Evolutionary conservation across 2,888 invertebrate species (phyloP), one percentile per base, ranked within the genome.

Genomic region (Ethmia dodecea): DNA sequence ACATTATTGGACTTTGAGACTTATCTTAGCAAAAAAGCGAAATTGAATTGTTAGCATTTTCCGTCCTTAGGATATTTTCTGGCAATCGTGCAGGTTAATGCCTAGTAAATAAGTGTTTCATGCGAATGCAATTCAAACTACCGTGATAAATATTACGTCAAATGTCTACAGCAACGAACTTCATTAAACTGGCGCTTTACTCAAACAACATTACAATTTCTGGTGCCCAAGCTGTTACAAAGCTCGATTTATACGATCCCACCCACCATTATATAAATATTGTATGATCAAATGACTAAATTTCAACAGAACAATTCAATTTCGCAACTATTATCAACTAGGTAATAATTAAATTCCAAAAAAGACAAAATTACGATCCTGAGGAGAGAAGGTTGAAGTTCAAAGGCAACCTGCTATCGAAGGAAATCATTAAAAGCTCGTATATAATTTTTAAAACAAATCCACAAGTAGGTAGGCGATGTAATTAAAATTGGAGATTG

Each of bases 21-120:
- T 55, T 64, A 71, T 66, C 64, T 52, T 70, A 81, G 80, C 81
- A 72, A 81, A 77, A 75, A 83, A 81, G 81, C 83, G 83, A 83
- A 84, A 84, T 83, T 83, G 83, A 84, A 84, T 83, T 84, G 83
- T 83, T 79, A 73, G 72, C 74, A 68, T 69, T 67, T 70, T 78
- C 78, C 75, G 74, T 79, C 77, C 60, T 59, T 65, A 67, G 76
- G 79, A 79, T 66, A 71, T 72, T 75, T 61, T 58, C 68, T 64
- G 70, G 67, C 59, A 54, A 60, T 71, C 79, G 81, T 83, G 81
- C 81, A 78, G 34, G 36, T 20, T 22, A 31, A 32, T 31, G 30
- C 30, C 22, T 20, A 70, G 43, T 35, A 60, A 63, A 62, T 64
- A 69, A 61, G 74, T 72, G 71, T 62, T 54, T 61, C 73, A 75